phyloP scores from a whole-genome alignment of 2,888 invertebrate genomes.

The Rhynchonema sp. region DNA sequence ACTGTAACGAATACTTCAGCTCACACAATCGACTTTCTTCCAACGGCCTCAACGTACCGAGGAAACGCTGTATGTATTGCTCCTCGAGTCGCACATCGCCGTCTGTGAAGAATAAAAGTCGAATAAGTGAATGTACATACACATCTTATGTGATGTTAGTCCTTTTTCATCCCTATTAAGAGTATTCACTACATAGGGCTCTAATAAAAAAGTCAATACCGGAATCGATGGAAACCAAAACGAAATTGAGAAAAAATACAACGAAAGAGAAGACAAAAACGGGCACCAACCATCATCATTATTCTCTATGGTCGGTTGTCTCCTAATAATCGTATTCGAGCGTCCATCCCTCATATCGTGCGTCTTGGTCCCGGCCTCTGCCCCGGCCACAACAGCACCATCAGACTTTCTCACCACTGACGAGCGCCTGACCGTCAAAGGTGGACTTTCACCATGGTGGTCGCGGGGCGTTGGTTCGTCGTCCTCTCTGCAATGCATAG shows the following conservation, averaged over 20 bases:
- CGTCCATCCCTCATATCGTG: background rate
- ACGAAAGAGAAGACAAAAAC: background rate
- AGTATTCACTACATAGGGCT: background rate
- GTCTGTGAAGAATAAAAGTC: too few species aligned
- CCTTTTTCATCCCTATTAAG: background rate
- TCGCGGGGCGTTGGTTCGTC: too few species aligned
- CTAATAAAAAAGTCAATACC: background rate
- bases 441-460: too few species aligned
- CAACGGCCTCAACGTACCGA: slow-evolving; percentile 67
- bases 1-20: slow-evolving; percentile 57
- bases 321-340: background rate
- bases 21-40: slow-evolving; percentile 75
- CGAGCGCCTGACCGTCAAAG: too few species aligned
- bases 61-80: slow-evolving; percentile 70
- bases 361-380: too few species aligned
- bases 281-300: background rate
- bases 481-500: too few species aligned
- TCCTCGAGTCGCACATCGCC: slow-evolving; percentile 47
- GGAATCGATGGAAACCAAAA: background rate
- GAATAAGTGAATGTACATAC: too few species aligned
- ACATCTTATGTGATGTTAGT: too few species aligned
- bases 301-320: background rate
- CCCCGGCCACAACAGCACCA: too few species aligned
- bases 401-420: too few species aligned
- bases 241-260: background rate